Evolutionary conservation across 2,113 vertebrate genomes (phyloP), one percentile per base, ranked within the genome.

Genomic region (Phaethon lepturus): DNA sequence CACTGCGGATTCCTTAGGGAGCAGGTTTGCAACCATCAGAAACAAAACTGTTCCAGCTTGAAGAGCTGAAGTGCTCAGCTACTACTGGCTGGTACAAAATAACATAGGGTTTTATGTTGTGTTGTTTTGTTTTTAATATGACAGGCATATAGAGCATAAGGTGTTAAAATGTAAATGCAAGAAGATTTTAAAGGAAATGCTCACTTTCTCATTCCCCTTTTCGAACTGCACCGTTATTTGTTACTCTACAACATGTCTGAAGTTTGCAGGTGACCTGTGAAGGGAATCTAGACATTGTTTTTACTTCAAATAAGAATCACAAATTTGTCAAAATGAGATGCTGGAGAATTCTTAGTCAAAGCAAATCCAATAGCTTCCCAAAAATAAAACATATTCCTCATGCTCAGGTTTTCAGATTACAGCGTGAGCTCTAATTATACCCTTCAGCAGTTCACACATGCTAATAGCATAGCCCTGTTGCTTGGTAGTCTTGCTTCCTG

Each of bases 401-500:
- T 56, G 44, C 77, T 90, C 29, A 29, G 14, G 33, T 83, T 89
- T 96, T 75, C 47, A 82, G 64, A 72, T 89, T 82, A 82, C 31
- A 69, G 45, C 59, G 14, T 38, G 69, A 91, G 58, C 58, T 85
- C 29, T 93, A 89, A 86, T 94, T 67, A 38, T 16, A 85, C 22
- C 66, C 76, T 58, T 81, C 71, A 89, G 80, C 89, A 68, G 78
- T 86, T 93, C 53, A 20, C 88, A 44, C 17, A 4, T 75, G 50
- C 73, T 74, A 60, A 53, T 23, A 82, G 89, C 45, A 75, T 2
- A 90, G 84, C 77, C 58, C 66, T 50, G 73, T 31, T 88, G 82
- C 76, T 79, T 24, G 67, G 77, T 90, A 91, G 66, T 69, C 47
- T 78, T 91, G 42, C 95, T 91, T 92, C 81, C 87, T 90, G 94